Base-by-base conservation (phyloP, 2,797 vertebrate species). In the Leptodactylus fallax region DNA sequence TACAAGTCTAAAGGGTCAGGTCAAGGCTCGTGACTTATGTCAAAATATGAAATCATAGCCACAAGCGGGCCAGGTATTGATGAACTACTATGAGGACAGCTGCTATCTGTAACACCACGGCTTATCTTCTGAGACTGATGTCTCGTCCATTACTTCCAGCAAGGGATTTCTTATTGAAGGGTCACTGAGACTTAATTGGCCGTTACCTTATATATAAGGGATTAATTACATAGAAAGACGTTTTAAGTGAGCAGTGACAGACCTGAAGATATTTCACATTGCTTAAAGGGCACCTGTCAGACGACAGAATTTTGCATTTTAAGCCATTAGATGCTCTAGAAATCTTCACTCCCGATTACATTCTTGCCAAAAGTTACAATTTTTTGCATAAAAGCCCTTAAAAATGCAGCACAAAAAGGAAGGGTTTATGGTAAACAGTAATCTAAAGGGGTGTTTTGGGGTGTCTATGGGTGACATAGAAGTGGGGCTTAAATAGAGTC, bases 11-110 rank as follows among this genome's bases (percentile, higher is more conserved):
- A 63, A 36, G 45, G 83, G 55, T 85, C 56, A 65, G 71, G 56
- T 85, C 83, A 85, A 45, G n/a, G 71, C 8, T 58, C 72, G 53
- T 49, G 47, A 55, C 83, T 27, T 61, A 77, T 78, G 72, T 23
- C 58, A 78, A 85, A 61, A 65, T 85, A 61, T 65, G 72, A 60
- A 63, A 85, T 78, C 83, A 61, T 45, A 13, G 71, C 72, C n/a
- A 77, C 14, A 12, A 63, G 56, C 17, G 16, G 4, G 58, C 74
- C 49, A 77, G 23, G 60, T 85, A 78, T 11, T 49, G 61, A 85
- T 53, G 13, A 74, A 23, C 17, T 36, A 49, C 71, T 65, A 85
- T 7, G 53, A 6, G 65, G 56, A 36, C 27, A 49, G 36, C 56
- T 74, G 27, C 53, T 47, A 72, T 84, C 71, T 47, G n/a, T 76